A percentile compares a stretch with the other conserved stretches of the same genome.
phyloP scores from a whole-genome alignment of 2,113 vertebrate genomes.

The Rhynchopsitta pachyrhyncha region DNA sequence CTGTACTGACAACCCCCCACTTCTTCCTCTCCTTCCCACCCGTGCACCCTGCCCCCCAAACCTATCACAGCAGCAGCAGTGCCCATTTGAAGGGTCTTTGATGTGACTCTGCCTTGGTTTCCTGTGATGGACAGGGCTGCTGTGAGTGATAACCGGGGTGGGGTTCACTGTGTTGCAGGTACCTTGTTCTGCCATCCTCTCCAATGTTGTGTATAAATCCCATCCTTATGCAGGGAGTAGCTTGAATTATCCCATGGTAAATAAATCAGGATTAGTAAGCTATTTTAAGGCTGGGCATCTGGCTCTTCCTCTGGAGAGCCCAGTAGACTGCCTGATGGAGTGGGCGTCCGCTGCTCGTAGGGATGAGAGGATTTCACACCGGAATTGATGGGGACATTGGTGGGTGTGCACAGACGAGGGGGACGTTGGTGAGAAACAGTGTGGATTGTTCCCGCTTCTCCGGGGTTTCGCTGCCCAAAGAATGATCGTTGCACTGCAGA shows the following conservation, averaged over 20 bases:
- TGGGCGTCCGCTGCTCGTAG: neutral
- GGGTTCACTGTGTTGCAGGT: neutral
- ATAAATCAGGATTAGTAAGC: neutral
- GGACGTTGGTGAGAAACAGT: neutral
- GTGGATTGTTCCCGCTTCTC: neutral
- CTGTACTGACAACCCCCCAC: fast-evolving
- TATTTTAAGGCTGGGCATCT: neutral
- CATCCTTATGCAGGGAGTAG: neutral
- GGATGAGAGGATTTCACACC: neutral
- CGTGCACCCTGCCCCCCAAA: fast-evolving
- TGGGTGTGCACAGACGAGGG: neutral
- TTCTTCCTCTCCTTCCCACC: neutral
- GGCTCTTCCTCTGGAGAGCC: neutral
- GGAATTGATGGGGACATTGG: neutral
- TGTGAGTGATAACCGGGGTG: neutral
- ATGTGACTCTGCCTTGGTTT: neutral
- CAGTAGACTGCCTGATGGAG: neutral
- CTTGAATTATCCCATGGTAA: neutral
- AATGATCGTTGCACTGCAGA: fast-evolving
- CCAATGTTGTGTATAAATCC: fast-evolving
- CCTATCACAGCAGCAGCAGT: fast-evolving
- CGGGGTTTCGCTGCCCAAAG: neutral
- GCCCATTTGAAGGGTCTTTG: too few species aligned
- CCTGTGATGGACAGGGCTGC: fast-evolving
- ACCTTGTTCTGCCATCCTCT: neutral